Evolutionary conservation across 2,797 vertebrate genomes (phyloP), one percentile per base, ranked within the genome.

Genomic region (Argya squamiceps): DNA sequence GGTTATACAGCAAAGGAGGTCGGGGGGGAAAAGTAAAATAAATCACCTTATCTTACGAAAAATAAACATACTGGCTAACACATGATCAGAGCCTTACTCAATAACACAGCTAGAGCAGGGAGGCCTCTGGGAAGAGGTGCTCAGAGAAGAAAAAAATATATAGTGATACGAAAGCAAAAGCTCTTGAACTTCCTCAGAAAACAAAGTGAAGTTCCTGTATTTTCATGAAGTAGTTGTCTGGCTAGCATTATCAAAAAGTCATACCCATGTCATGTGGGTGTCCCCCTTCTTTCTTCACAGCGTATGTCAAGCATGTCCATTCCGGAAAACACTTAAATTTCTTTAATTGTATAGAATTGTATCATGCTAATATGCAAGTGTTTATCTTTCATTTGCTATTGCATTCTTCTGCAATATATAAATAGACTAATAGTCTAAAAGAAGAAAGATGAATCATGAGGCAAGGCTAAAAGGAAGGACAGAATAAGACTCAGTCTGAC

Each of bases 341-440:
- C n/a, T 94, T 73, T 69, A 56, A 69, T 47, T 74, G 18, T 23
- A 83, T 53, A 68, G 47, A 94, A 69, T 70, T 76, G 36, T 82
- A 92, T 90, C 69, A 50, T 2, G 9, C 27, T 60, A 73, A 93
- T 79, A 94, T 76, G 80, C 52, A 93, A 89, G 76, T 97, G 93
- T 97, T 98, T 97, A 97, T 96, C 91, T 97, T 98, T 95, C 97
- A 96, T 92, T 89, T 92, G 92, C 88, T 96, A 81, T 97, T 96
- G 95, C 88, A 96, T 97, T 96, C 95, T 96, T 98, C 98, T 98
- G 98, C 98, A 96, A 97, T 96, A 97, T 98, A 98, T 99, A 99
- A 99, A 99, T 99, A 99, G 98, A 98, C 96, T 96, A 98, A 98
- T 98, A 98, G 98, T 99, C 99, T 99, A 99, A 99, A 99, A 99